Evolutionary conservation across 2,888 invertebrate species (phyloP), one percentile per base, ranked within the genome.

Genomic region (Phaedon cochleariae): DNA sequence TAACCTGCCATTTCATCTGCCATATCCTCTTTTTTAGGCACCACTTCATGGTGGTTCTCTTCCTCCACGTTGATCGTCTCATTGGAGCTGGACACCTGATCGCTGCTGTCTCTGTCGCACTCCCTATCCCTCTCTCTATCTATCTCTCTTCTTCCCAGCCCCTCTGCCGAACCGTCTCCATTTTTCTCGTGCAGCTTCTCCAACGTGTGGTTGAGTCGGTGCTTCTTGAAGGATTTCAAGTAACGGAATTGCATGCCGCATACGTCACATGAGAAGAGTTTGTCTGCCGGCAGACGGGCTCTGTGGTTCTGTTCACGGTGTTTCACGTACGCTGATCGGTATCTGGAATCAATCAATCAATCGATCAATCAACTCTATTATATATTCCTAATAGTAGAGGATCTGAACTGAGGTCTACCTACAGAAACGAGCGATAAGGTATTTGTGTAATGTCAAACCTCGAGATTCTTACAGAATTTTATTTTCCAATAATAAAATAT

Each of bases 241-340:
- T 95, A 95, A 71, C 94, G 62, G 61, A 95, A 95, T 81, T 95
- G 95, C 95, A 95, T 95, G 66, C 95, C 95, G 82, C 95, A 95
- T 1, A 95, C 94, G 79, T 95, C 95, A 80, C 95, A 95, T 18
- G 94, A 94, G 84, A 95, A 95, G 17, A 95, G 87, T 82, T 95
- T 95, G 82, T 95, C 95, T 22, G 95, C 95, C 1, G 95, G 95
- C 49, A 95, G 85, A 17, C 94, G 87, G 1, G 95, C 94, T 18
- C 94, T 89, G 80, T 95, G 95, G 80, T 95, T 95, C 81, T 95
- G 95, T 81, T 95, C 95, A 59, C 94, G 89, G 80, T 95, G 95
- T 79, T 91, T 91, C 53, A 91, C 90, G 81, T 91, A 92, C 34
- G 95, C 94, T 45, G 94, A 95, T 65, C 94, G 88, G 46, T 66